Evolutionary conservation across 2,113 vertebrate genomes (phyloP), one percentile per base, ranked within the genome.

Genomic region (Origma solitaria): DNA sequence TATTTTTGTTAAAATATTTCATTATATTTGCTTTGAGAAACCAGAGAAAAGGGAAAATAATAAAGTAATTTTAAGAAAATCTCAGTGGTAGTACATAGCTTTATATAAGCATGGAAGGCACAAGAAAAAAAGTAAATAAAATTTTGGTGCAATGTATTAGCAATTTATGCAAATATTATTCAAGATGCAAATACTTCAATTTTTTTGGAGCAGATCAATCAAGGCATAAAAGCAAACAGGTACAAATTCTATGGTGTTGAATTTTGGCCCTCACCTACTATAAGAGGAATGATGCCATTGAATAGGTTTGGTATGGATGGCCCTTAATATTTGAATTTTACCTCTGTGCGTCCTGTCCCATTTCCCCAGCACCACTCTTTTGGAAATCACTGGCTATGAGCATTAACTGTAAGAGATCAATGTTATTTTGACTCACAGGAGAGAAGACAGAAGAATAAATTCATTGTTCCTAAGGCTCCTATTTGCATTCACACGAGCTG

Each of bases 361-460:
- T 49, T 54, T 73, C 37, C 13, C 37, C 37, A 44, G 76, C 22
- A 47, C 37, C 0, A 0, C 20, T 64, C 17, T 60, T 84, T 69
- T 60, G 28, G n/a, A 94, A 64, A 60, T 68, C 31, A 22, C 56
- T 75, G 40, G 8, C n/a, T 84, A 6, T 25, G 6, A 75, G 8
- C n/a, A 60, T 75, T 88, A 68, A 20, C 12, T 71, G 2, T 13
- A 62, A 44, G 8, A 92, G 38, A 47, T 68, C 44, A 51, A 4
- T 75, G 37, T 56, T 80, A 42, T 84, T 96, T 94, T 89, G 40
- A 24, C 28, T 92, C n/a, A 10, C 3, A 66, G 69, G 42, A 65
- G 56, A 56, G 56, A 66, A 77, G 47, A 68, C 0, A 60, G 56
- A 71, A 33, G 47, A 68, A 84, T 78, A 68, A 71, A 91, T 71